A percentile compares a stretch with the other conserved stretches of the same genome.
Conservation (phyloP, 2,797 vertebrate genomes). For the Pygocentrus nattereri region DNA sequence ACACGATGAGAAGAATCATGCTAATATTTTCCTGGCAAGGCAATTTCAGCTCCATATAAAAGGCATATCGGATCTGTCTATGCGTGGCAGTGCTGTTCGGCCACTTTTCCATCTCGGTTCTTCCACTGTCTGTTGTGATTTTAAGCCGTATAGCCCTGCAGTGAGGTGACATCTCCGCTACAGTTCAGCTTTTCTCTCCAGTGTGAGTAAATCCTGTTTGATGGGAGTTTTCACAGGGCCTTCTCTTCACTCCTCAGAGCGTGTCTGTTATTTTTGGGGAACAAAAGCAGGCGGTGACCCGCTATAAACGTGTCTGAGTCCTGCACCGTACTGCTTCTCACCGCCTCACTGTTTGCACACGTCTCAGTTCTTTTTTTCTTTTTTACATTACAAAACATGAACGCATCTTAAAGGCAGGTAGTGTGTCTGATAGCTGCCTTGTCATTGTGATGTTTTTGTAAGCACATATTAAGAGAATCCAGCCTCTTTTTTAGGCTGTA, state of each 20-base stretch:
- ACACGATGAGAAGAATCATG: too few relatives aligned
- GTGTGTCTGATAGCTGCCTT: background rate
- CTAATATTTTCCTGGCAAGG: too few relatives aligned
- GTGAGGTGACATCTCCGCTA: background rate
- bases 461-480: too few relatives aligned
- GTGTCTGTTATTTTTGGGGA: conserved; percentile 30
- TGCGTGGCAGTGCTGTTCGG: background rate
- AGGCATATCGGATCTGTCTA: too few relatives aligned
- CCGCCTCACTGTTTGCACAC: background rate
- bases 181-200: background rate
- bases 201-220: conserved; percentile 34
- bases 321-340: conserved; percentile 16
- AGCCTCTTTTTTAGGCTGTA: too few relatives aligned
- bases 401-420: too few relatives aligned
- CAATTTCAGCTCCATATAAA: too few relatives aligned
- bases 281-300: conserved; percentile 1
- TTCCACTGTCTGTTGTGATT: background rate
- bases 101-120: background rate
- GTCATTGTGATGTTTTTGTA: background rate
- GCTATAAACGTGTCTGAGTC: conserved; percentile 2
- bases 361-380: background rate
- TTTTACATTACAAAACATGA: too few relatives aligned
- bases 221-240: conserved; percentile 8
- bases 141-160: background rate
- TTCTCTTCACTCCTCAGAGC: background rate